Base-by-base conservation (phyloP, 2,888 invertebrate species). In the Andrena bicolor region DNA sequence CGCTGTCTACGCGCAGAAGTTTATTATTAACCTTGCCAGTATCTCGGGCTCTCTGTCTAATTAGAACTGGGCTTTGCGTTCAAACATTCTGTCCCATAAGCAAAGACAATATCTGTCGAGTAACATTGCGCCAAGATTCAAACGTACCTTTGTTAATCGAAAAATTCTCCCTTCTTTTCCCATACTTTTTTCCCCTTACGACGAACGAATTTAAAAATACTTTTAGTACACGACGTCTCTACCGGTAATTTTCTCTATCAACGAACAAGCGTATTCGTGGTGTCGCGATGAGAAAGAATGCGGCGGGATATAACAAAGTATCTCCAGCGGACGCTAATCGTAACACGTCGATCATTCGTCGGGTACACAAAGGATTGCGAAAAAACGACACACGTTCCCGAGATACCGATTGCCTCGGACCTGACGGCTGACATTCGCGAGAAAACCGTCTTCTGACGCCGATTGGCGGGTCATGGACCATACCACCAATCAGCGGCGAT, bases 401-500 rank as follows among this genome's bases (percentile, higher is more conserved):
- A 82, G 82, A 78, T 77, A 83, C 79, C 79, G 87, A 82, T 80
- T 76, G 77, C 77, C 48, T 78, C 61, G 75, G 77, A 79, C 79
- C 58, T 82, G 83, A 87, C 86, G 87, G 80, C 85, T 87, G 82
- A 87, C 87, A 88, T 86, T 87, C 86, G 86, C 82, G 84, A 68
- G 79, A 81, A 83, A 80, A 83, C 69, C 83, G 83, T 83, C 73
- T 73, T 82, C 71, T 63, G 73, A 72, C 63, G 80, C 76, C 72
- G 85, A 87, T 85, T 85, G 86, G 84, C 82, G 84, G 87, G 84
- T 89, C 87, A 83, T 77, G 87, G 86, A 87, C 71, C 83, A 82
- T 65, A 78, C 80, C 74, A 80, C 85, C 86, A 82, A 83, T 86
- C 87, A 78, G 81, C 76, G 49, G 32, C 79, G 83, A 75, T 80